These are phyloP conservation scores for Altica lythri DNA, from an alignment of 2,888 invertebrate genomes.

Conservation along the genomic window DNA sequence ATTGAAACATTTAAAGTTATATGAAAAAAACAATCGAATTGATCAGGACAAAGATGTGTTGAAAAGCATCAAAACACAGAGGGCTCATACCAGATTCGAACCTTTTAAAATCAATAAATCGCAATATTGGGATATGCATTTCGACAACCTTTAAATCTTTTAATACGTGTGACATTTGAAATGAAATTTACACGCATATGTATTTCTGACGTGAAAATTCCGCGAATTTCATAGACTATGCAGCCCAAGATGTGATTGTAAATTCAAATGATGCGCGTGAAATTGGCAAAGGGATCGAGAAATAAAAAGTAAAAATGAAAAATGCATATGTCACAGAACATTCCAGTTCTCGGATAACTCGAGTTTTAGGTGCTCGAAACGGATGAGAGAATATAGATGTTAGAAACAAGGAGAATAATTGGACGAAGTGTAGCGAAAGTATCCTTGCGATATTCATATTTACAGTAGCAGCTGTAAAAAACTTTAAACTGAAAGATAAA, in stretches of 20 bases:
- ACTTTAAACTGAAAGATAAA: too few species aligned
- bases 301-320: slow-evolving; percentile 16
- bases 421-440: too few species aligned
- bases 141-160: slow-evolving; percentile 19
- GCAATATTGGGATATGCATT: slow-evolving; percentile 6
- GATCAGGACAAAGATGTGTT: too few species aligned
- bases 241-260: slow-evolving; percentile 16
- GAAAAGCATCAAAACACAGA: too few species aligned
- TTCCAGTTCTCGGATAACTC: slow-evolving; percentile 21
- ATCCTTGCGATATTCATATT: too few species aligned
- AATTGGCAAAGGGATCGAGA: slow-evolving; percentile 20
- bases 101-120: slow-evolving; percentile 15
- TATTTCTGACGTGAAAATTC: slow-evolving; percentile 22
- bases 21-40: too few species aligned
- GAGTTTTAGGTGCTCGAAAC: slow-evolving; percentile 11
- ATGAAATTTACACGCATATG: slow-evolving; percentile 22
- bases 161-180: slow-evolving; percentile 17
- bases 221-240: slow-evolving; percentile 7
- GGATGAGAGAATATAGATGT: not conserved
- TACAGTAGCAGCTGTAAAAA: too few species aligned
- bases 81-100: not conserved
- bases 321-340: slow-evolving; percentile 27
- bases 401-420: slow-evolving; percentile 6
- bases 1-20: too few species aligned
- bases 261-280: slow-evolving; percentile 28